Conservation (phyloP, 2,113 vertebrate genomes). For the Damaliscus lunatus region DNA sequence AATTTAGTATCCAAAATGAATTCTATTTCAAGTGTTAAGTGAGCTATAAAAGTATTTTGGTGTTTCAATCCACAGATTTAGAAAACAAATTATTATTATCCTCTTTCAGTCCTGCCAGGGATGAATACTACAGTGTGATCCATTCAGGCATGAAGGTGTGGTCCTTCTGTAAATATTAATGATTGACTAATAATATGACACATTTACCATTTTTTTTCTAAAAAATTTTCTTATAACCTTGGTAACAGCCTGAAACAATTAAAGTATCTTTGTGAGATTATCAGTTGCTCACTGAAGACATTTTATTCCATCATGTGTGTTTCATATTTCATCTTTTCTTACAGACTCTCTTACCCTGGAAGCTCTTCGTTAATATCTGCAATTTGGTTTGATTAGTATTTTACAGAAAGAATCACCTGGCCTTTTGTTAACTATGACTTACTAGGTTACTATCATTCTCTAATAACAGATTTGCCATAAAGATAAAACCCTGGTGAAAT, state of each 20-base stretch:
- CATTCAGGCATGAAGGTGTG: background rate
- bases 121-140: background rate
- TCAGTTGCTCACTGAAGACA: background rate
- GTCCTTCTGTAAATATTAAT: background rate
- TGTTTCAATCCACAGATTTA: background rate
- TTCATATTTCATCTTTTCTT: conserved; percentile 16
- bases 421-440: conserved; percentile 7
- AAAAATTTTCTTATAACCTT: background rate
- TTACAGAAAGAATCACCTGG: background rate
- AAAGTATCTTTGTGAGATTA: conserved; percentile 3
- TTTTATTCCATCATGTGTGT: background rate
- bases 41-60: background rate
- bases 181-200: background rate
- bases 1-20: background rate
- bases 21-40: background rate
- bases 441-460: conserved; percentile 14
- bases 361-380: background rate
- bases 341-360: background rate
- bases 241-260: background rate
- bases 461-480: conserved; percentile 7
- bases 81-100: background rate
- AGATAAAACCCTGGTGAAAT: background rate
- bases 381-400: conserved; percentile 23
- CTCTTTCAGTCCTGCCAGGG: background rate
- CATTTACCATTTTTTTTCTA: background rate